Evolutionary conservation across 2,113 vertebrate species (phyloP), one percentile per base, ranked within the genome.

Genomic region (Plecotus auritus): DNA sequence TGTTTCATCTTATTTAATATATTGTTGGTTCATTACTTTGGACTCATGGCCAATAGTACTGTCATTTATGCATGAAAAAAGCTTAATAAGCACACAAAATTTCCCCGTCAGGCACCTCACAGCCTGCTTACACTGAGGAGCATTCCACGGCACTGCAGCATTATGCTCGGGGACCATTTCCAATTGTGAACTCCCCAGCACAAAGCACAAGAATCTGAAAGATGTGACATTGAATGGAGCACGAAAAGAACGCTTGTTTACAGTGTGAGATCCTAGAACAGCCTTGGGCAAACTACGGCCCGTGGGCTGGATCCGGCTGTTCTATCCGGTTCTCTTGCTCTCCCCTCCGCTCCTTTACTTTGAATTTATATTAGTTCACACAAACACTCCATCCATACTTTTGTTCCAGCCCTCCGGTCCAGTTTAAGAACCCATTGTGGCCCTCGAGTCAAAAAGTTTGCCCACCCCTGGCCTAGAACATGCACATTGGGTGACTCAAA

Each of bases 381-480:
- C n/a, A n/a, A n/a, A n/a, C n/a, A n/a, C n/a, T n/a, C n/a, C n/a
- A n/a, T n/a, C n/a, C n/a, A n/a, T n/a, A n/a, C n/a, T n/a, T n/a
- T n/a, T n/a, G n/a, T n/a, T n/a, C n/a, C n/a, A n/a, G n/a, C n/a
- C n/a, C n/a, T n/a, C n/a, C n/a, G n/a, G n/a, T n/a, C n/a, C n/a
- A n/a, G n/a, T n/a, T n/a, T n/a, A n/a, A n/a, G n/a, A n/a, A n/a
- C n/a, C n/a, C n/a, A n/a, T n/a, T n/a, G n/a, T n/a, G n/a, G n/a
- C n/a, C n/a, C n/a, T n/a, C n/a, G n/a, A n/a, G n/a, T n/a, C n/a
- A n/a, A n/a, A n/a, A n/a, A n/a, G n/a, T n/a, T n/a, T n/a, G n/a
- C n/a, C n/a, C n/a, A n/a, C n/a, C n/a, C n/a, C n/a, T n/a, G n/a
- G 61, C 45, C 22, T 22, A 45, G 28, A 64, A 7, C 0, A 0